Conservation (phyloP, 2,113 vertebrate species). For the Elaphurus davidianus region DNA sequence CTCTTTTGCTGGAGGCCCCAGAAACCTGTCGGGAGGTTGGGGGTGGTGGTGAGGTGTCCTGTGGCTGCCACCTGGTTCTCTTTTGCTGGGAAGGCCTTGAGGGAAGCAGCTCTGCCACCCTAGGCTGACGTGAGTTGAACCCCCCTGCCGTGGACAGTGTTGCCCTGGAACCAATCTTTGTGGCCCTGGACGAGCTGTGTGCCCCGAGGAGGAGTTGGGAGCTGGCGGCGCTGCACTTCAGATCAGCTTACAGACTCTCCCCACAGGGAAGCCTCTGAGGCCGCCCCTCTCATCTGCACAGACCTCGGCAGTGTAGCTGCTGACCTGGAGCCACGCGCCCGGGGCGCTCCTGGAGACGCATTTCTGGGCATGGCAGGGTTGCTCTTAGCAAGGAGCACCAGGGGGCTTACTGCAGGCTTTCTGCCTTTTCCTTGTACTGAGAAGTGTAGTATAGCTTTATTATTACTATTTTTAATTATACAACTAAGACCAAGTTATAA, state of each 20-base stretch:
- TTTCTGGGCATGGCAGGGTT: background rate
- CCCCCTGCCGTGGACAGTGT: rapidly evolving
- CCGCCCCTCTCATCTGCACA: background rate
- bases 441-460: background rate
- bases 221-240: background rate
- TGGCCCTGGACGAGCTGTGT: rapidly evolving
- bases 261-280: background rate
- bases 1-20: background rate
- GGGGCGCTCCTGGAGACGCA: background rate
- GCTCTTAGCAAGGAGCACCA: background rate
- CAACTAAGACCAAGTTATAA: background rate
- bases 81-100: background rate
- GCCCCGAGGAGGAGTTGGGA: background rate
- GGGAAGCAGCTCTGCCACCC: background rate
- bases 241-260: background rate
- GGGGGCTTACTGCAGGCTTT: background rate
- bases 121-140: background rate
- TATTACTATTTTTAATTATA: background rate
- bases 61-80: background rate
- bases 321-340: background rate
- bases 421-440: background rate
- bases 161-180: background rate
- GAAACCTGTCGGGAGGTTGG: background rate
- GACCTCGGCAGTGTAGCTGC: background rate
- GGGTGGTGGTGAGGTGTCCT: rapidly evolving